Evolutionary conservation across 2,888 invertebrate genomes (phyloP).

Genomic region (Lamellibrachia columna): DNA sequence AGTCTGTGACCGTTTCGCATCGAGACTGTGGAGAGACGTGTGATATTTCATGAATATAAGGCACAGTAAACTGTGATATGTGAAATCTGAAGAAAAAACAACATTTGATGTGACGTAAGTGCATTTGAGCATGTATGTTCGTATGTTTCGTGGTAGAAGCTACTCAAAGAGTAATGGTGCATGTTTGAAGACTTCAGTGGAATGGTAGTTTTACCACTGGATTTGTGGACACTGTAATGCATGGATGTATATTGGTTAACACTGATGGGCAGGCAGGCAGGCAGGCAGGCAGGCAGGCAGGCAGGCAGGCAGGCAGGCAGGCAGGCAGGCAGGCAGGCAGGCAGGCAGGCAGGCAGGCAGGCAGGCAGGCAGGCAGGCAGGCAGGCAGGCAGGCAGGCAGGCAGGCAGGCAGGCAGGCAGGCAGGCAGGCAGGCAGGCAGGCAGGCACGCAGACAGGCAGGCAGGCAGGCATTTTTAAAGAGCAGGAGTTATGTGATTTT

Average conservation of each 20-base stretch:
- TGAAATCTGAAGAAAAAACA: too few relatives aligned
- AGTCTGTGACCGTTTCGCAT: background rate
- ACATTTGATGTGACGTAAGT: too few relatives aligned
- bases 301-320: background rate
- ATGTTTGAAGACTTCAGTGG: too few relatives aligned
- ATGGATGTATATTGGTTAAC: background rate
- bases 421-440: background rate
- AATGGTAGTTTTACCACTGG: too few relatives aligned
- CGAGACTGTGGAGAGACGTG: background rate
- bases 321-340: background rate
- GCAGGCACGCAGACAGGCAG: background rate
- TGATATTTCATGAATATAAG: too few relatives aligned
- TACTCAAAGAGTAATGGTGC: too few relatives aligned
- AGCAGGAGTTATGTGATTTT: background rate
- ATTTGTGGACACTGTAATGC: too few relatives aligned
- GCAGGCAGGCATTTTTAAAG: background rate
- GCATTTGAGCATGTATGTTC: too few relatives aligned
- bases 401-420: background rate
- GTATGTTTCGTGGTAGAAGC: too few relatives aligned
- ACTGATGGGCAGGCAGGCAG: background rate
- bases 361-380: background rate
- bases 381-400: background rate
- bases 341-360: background rate
- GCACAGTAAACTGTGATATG: too few relatives aligned
- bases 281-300: background rate